Conservation (phyloP, 2,797 vertebrate species). For the Gymnopithys bicolor region DNA sequence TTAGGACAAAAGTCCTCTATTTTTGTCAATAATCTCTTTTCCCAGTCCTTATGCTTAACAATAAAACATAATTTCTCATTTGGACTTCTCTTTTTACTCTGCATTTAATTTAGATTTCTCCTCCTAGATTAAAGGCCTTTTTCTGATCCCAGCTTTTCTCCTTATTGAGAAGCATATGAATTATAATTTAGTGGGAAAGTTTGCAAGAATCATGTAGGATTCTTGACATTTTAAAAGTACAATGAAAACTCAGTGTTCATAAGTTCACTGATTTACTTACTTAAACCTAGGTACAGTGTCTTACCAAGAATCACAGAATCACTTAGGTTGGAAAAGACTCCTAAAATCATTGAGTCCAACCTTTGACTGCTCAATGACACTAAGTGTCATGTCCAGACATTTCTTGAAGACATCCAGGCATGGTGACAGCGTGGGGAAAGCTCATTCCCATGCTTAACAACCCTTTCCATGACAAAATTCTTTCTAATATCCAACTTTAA, state of each 20-base stretch:
- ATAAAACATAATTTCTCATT: neutral
- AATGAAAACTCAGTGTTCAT: neutral
- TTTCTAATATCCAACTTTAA: too few species aligned
- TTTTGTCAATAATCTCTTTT: neutral
- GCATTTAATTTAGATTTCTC: neutral
- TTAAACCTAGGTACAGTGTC: neutral
- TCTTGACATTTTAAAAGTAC: neutral
- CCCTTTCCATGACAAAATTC: neutral
- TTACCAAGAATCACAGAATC: neutral
- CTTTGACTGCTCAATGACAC: neutral
- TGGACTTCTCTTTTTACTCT: neutral
- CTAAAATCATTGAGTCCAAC: neutral
- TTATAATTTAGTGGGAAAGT: neutral
- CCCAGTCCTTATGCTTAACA: neutral
- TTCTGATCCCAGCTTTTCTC: neutral
- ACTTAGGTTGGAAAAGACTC: neutral
- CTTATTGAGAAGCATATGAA: neutral
- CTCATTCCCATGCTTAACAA: neutral
- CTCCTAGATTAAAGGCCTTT: neutral
- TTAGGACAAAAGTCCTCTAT: neutral
- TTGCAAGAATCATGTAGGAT: neutral
- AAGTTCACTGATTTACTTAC: neutral
- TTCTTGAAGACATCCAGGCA: neutral
- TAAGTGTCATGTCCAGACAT: neutral
- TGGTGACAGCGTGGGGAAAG: neutral